These are phyloP conservation scores for Elgaria multicarinata DNA, from an alignment of 2,113 vertebrate species.

Conservation along the genomic window DNA sequence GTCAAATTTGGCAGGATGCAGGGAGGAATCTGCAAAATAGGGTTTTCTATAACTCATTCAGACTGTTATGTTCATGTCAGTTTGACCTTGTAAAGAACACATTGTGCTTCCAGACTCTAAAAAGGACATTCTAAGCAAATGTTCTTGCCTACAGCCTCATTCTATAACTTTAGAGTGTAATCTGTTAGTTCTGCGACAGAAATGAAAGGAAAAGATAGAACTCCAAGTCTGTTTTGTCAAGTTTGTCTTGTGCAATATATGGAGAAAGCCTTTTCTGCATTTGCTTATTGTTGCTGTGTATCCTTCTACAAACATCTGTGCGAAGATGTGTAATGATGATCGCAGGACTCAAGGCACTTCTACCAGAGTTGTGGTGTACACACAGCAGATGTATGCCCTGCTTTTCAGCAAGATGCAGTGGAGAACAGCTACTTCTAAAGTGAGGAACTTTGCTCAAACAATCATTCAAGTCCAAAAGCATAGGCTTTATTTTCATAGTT, in stretches of 20 bases:
- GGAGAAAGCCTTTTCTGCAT: background rate
- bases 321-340: no score
- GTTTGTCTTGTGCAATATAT: background rate
- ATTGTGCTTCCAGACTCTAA: constrained; percentile 56
- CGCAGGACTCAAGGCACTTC: no score
- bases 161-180: constrained; percentile 51
- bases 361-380: no score
- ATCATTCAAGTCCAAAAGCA: no score
- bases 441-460: no score
- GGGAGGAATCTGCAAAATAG: constrained; percentile 51
- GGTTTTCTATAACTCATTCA: constrained; percentile 69
- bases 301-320: no score
- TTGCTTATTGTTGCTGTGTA: background rate
- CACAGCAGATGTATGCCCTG: no score
- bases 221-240: background rate
- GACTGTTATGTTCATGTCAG: constrained; percentile 69
- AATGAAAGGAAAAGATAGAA: background rate
- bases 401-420: no score
- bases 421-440: no score
- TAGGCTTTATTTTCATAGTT: no score
- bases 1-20: constrained; percentile 70
- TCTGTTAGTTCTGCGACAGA: constrained; percentile 24
- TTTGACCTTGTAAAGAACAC: constrained; percentile 77
- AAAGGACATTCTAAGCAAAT: constrained; percentile 57
- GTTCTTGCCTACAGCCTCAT: constrained; percentile 40